These are phyloP conservation scores for Diogma glabrata DNA, from an alignment of 2,888 invertebrate genomes.

Conservation along the genomic window DNA sequence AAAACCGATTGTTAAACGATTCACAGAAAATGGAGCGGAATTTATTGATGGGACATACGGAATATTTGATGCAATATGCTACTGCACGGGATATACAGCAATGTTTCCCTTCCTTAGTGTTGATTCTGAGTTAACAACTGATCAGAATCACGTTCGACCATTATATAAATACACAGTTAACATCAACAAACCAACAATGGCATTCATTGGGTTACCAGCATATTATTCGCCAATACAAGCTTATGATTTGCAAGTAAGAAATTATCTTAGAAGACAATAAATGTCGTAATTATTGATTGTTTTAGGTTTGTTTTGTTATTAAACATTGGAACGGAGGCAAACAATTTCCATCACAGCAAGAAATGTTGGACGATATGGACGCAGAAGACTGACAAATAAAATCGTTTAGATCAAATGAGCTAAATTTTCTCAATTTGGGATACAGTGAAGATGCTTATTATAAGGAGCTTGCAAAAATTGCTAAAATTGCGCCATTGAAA, in stretches of 20 bases:
- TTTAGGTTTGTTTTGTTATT: constrained; percentile 54
- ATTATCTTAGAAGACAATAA: no score
- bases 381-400: no score
- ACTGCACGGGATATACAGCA: constrained; percentile 65
- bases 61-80: constrained; percentile 54
- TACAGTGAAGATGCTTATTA: constrained; percentile 59
- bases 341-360: constrained; percentile 45
- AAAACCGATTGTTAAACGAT: constrained; percentile 47
- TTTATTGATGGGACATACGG: constrained; percentile 54
- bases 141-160: constrained; percentile 67
- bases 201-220: constrained; percentile 70
- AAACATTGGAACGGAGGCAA: constrained; percentile 50
- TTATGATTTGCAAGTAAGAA: constrained; percentile 73
- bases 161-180: constrained; percentile 80
- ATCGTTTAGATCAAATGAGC: no score
- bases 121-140: constrained; percentile 55
- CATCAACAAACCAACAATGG: constrained; percentile 64
- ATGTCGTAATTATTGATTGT: no score
- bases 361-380: constrained; percentile 53
- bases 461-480: constrained; percentile 50
- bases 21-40: constrained; percentile 41
- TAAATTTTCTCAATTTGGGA: no score
- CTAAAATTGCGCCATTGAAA: constrained; percentile 48
- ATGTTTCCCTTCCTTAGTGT: constrained; percentile 61
- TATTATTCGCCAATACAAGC: constrained; percentile 71